These are phyloP conservation scores for Apodemus agrarius DNA, from an alignment of 2,797 vertebrate genomes.

Conservation along the genomic window DNA sequence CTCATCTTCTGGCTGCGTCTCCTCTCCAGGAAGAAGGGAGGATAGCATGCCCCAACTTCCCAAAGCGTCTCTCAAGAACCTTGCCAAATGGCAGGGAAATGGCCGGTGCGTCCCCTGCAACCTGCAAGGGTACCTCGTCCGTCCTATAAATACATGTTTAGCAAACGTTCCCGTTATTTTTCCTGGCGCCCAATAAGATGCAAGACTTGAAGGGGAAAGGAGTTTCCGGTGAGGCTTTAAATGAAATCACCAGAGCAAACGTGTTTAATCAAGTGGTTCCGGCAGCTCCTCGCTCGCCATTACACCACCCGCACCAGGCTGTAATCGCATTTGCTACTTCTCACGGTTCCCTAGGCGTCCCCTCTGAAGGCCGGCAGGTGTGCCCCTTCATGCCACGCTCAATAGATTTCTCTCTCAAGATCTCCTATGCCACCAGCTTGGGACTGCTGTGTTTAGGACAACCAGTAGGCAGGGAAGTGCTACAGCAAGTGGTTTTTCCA, in stretches of 20 bases:
- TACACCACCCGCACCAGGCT: rapidly evolving
- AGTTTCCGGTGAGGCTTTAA: conserved; percentile 39
- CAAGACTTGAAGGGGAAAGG: conserved; percentile 17
- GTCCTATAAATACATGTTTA: conserved; percentile 31
- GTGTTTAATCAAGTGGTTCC: conserved; percentile 34
- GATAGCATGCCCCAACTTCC: neutral
- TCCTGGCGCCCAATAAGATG: neutral
- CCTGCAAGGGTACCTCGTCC: neutral
- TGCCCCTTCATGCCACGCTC: neutral
- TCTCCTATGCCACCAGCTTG: neutral
- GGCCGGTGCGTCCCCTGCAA: neutral
- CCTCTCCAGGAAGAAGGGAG: neutral
- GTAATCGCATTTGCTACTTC: neutral
- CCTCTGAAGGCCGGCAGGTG: neutral
- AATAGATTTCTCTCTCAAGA: neutral
- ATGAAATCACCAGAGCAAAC: conserved; percentile 53
- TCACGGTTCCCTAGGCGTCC: neutral
- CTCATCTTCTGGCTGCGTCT: neutral
- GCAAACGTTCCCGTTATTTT: conserved; percentile 4
- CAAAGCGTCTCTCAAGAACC: neutral
- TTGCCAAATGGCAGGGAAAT: neutral
- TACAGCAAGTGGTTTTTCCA: conserved; percentile 24
- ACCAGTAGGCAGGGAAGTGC: neutral
- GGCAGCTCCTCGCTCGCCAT: conserved; percentile 13
- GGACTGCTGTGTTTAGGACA: neutral